Percentiles rank a stretch among this genome's conserved stretches.
phyloP scores from a whole-genome alignment of 2,797 vertebrate species.

The Parotocinclus haroldoi region DNA sequence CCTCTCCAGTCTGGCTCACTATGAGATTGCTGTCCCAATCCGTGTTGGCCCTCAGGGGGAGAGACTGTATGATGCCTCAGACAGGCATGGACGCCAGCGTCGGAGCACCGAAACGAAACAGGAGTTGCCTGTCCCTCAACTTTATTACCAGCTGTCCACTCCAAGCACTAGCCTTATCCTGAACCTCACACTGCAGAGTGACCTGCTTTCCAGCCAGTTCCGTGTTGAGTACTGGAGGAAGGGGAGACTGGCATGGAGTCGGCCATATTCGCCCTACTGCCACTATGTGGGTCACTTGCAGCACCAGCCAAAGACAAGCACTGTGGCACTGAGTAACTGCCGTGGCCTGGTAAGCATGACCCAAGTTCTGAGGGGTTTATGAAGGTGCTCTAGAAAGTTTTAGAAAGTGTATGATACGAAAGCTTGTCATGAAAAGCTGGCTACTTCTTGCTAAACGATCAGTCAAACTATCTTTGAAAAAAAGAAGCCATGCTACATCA shows the following conservation, averaged over 20 bases:
- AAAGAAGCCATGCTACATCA: too few relatives aligned
- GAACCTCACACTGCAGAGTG: slow-evolving; percentile 89
- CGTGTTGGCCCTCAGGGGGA: slow-evolving; percentile 86
- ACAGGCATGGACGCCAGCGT: slow-evolving; percentile 62
- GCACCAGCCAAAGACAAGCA: slow-evolving; percentile 82
- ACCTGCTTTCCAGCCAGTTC: slow-evolving; percentile 86
- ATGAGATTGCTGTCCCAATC: slow-evolving; percentile 92
- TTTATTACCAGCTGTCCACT: slow-evolving; percentile 93
- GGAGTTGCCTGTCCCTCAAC: slow-evolving; percentile 70
- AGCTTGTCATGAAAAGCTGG: too few relatives aligned
- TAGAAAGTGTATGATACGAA: too few relatives aligned
- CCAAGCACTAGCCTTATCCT: slow-evolving; percentile 86
- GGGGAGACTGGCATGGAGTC: slow-evolving; percentile 88
- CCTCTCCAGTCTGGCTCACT: slow-evolving; percentile 90
- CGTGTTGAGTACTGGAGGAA: slow-evolving; percentile 96
- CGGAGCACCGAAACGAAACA: slow-evolving; percentile 66
- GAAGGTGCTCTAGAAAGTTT: too few relatives aligned
- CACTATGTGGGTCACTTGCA: slow-evolving; percentile 93
- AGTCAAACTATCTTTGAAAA: too few relatives aligned
- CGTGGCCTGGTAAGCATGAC: slow-evolving; percentile 89
- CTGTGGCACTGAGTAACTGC: slow-evolving; percentile 97
- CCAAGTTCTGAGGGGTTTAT: background rate
- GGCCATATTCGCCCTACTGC: slow-evolving; percentile 84
- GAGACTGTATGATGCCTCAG: slow-evolving; percentile 66
- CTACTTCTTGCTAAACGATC: too few relatives aligned